These are phyloP conservation scores for Drosophila buzzatii DNA, from an alignment of 2,888 invertebrate genomes.

Conservation along the genomic window DNA sequence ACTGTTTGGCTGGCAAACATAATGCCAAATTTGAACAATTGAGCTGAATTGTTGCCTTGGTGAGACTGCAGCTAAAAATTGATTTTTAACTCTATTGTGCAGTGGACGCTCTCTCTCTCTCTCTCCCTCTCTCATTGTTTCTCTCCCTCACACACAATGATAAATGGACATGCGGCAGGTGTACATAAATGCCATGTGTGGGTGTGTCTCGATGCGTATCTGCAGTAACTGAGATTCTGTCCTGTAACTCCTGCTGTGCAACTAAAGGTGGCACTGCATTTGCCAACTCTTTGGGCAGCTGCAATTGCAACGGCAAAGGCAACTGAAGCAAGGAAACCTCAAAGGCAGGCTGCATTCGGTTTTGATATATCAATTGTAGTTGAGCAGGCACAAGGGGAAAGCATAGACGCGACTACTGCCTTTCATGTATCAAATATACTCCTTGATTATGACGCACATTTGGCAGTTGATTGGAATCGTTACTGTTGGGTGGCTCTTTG, in stretches of 20 bases:
- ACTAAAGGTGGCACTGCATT: conserved; percentile 28
- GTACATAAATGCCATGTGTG: conserved; percentile 31
- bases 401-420: not conserved
- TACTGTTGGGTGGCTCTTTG: conserved; percentile 4
- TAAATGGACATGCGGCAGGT: conserved; percentile 57
- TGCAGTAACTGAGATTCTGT: conserved; percentile 7
- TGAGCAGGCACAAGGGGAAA: too few species aligned
- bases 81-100: conserved; percentile 54
- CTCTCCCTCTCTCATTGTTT: not conserved
- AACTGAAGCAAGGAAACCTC: conserved; percentile 5
- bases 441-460: conserved; percentile 35
- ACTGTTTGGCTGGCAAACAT: conserved; percentile 48
- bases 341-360: conserved; percentile 24
- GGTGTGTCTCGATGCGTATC: conserved; percentile 19
- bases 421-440: conserved; percentile 17
- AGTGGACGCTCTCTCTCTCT: not conserved
- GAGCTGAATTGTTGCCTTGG: conserved; percentile 35
- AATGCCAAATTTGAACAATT: conserved; percentile 62
- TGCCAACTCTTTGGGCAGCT: conserved; percentile 15
- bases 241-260: conserved; percentile 39
- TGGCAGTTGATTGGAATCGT: conserved; percentile 22
- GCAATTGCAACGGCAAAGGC: not conserved
- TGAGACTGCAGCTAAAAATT: conserved; percentile 52
- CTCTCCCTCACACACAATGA: conserved; percentile 24
- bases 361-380: conserved; percentile 47